phyloP scores from a whole-genome alignment of 2,113 vertebrate genomes.

The Pandion haliaetus region DNA sequence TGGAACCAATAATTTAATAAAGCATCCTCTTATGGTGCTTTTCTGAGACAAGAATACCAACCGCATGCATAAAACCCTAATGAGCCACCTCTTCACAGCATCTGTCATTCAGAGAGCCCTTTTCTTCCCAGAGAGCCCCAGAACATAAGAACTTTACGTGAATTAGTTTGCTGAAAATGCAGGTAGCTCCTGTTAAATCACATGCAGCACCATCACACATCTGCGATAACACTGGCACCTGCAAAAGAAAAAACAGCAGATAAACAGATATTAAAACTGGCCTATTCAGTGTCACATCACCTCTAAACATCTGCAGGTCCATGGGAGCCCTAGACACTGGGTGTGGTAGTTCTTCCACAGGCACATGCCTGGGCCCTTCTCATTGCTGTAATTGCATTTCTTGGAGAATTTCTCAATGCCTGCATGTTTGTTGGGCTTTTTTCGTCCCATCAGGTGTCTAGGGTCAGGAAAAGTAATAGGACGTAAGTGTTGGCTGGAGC shows the following conservation, averaged over 20 bases:
- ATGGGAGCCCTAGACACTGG: neutral
- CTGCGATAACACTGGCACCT: neutral
- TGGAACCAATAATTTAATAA: slow-evolving; percentile 40
- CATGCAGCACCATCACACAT: neutral
- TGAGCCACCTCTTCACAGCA: neutral
- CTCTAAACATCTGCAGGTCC: neutral
- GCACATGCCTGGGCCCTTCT: neutral
- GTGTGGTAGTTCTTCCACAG: neutral
- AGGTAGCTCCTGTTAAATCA: neutral
- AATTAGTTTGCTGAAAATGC: neutral
- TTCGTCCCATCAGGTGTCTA: neutral
- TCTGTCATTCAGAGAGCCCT: neutral
- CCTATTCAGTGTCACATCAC: neutral
- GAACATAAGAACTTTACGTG: neutral
- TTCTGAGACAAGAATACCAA: slow-evolving; percentile 22
- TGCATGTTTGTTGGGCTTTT: neutral
- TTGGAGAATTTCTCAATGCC: neutral
- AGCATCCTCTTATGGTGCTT: slow-evolving; percentile 41
- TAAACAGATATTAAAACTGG: neutral
- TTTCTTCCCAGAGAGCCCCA: neutral
- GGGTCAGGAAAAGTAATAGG: neutral
- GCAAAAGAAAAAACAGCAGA: neutral
- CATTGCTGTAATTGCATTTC: neutral
- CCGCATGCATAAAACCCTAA: neutral
- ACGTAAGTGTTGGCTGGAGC: neutral